A percentile compares a stretch with the other conserved stretches of the same genome.
These are phyloP conservation scores for Hirundichthys speculiger DNA, from an alignment of 2,113 vertebrate genomes.

Conservation along the genomic window DNA sequence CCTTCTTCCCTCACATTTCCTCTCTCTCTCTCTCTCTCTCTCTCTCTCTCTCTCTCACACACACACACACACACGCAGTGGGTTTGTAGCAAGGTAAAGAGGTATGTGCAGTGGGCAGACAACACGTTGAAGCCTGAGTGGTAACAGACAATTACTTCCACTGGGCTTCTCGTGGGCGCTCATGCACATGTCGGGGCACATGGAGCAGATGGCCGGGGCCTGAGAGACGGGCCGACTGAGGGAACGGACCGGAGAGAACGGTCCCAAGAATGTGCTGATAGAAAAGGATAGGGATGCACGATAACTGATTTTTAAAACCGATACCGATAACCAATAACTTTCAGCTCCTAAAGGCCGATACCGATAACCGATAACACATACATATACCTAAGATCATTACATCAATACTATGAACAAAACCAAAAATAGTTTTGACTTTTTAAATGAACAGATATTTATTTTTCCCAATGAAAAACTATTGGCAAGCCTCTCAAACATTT, in stretches of 20 bases:
- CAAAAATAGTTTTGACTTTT: too few relatives aligned
- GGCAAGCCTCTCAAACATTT: too few relatives aligned
- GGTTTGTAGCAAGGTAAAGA: conserved; percentile 52
- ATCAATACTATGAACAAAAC: too few relatives aligned
- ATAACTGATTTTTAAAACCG: too few relatives aligned
- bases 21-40: not conserved
- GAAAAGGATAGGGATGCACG: conserved; percentile 11
- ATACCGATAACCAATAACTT: too few relatives aligned
- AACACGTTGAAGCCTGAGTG: conserved; percentile 72
- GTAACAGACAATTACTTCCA: conserved; percentile 74
- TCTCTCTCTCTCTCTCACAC: conserved; percentile 13
- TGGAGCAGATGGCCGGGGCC: conserved; percentile 68
- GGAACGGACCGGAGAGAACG: conserved; percentile 12
- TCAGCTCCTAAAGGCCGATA: too few relatives aligned
- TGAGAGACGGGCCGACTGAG: conserved; percentile 28
- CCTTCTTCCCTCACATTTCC: not conserved
- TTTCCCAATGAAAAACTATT: too few relatives aligned
- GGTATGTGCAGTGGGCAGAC: conserved; percentile 69
- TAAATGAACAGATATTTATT: too few relatives aligned
- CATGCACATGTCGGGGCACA: conserved; percentile 72
- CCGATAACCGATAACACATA: too few relatives aligned
- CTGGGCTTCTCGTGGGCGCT: conserved; percentile 68
- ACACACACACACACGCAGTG: conserved; percentile 19
- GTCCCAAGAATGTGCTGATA: conserved; percentile 23
- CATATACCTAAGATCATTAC: too few relatives aligned